These are phyloP conservation scores for Xanthia icteritia DNA, from an alignment of 2,888 invertebrate genomes.

Conservation along the genomic window DNA sequence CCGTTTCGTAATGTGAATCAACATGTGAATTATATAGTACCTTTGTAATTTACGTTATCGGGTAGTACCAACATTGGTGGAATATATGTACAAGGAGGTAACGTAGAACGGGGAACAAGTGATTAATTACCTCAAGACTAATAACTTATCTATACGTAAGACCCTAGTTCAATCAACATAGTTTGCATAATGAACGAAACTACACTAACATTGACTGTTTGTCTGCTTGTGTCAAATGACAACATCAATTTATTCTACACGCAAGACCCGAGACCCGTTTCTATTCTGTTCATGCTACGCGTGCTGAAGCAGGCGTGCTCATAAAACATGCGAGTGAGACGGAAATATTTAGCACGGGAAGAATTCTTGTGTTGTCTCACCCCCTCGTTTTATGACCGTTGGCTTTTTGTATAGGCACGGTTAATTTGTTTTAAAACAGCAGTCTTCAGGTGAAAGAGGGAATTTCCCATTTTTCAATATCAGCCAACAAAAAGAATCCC, in stretches of 20 bases:
- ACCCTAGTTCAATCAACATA: neutral
- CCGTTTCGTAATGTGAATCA: no score
- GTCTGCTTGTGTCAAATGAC: neutral
- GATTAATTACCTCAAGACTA: neutral
- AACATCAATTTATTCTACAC: slow-evolving; percentile 1
- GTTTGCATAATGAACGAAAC: slow-evolving; percentile 7
- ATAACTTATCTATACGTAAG: neutral
- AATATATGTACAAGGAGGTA: neutral
- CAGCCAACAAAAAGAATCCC: neutral
- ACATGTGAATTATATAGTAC: no score
- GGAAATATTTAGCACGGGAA: neutral
- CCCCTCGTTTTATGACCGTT: neutral
- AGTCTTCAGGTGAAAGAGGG: neutral
- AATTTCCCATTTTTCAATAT: neutral
- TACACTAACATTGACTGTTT: slow-evolving; percentile 1
- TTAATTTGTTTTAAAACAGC: neutral
- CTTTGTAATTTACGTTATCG: no score
- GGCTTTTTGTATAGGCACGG: neutral
- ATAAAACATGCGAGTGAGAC: neutral
- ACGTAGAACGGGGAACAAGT: neutral
- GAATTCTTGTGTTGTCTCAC: neutral
- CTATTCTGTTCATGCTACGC: no score
- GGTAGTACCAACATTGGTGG: neutral
- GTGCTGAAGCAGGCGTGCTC: neutral
- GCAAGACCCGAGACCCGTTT: neutral